These are phyloP conservation scores for Ceratothoa steindachneri DNA, from an alignment of 2,888 invertebrate genomes.

Conservation along the genomic window DNA sequence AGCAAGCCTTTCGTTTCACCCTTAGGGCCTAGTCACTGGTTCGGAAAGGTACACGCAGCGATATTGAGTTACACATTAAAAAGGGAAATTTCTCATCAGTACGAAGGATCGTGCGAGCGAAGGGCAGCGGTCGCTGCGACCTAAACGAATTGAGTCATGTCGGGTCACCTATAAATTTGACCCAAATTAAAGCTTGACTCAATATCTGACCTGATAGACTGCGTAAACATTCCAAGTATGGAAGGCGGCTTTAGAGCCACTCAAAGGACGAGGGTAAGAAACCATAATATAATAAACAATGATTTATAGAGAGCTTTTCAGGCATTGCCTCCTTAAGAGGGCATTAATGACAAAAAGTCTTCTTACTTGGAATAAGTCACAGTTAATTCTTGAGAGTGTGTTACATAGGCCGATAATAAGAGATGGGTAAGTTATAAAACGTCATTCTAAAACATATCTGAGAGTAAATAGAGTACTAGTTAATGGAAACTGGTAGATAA, in stretches of 20 bases:
- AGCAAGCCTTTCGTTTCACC: background rate
- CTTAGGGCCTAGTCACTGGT: background rate
- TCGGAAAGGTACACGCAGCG: background rate
- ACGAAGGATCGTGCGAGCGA: background rate
- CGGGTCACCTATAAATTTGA: background rate
- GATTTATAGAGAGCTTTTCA: no score
- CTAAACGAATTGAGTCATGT: background rate
- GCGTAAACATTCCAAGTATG: background rate
- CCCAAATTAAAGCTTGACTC: background rate
- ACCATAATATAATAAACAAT: background rate
- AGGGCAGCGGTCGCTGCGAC: background rate
- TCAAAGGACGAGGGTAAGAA: background rate
- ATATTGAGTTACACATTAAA: background rate
- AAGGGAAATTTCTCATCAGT: background rate
- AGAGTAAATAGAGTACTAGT: no score
- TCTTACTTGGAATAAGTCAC: no score
- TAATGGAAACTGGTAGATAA: no score
- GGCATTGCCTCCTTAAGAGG: no score
- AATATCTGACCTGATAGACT: background rate
- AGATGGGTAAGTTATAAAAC: no score
- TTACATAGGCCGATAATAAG: no score
- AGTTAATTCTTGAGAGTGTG: no score
- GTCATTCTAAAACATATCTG: no score
- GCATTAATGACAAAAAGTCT: no score
- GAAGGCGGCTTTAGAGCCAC: background rate